Evolutionary conservation across 2,888 invertebrate genomes (phyloP), one percentile per base, ranked within the genome.

Genomic region (Anthophora plumipes): DNA sequence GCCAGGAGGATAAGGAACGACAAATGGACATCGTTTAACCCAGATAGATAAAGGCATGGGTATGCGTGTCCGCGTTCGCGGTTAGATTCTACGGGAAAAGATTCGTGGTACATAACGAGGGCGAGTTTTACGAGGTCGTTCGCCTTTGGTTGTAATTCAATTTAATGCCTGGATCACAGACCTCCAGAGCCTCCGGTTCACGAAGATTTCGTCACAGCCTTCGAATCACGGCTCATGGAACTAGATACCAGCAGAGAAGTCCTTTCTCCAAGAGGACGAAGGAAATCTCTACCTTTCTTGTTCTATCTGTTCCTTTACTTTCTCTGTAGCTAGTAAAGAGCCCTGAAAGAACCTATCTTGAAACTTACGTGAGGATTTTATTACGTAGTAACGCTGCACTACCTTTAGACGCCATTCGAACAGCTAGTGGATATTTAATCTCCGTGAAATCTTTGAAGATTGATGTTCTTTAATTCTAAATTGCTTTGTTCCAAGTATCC

Each of bases 101-200:
- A 78, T 79, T 81, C 73, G 76, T 77, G n/a, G 80, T 79, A 83
- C 73, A 80, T 81, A 86, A 81, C 86, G 82, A 71, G 77, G 64
- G 68, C 41, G 69, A 80, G 74, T 83, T 89, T 89, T 85, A 87
- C 73, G 81, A 83, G 80, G 77, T 74, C 63, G 81, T 83, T 80
- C 77, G 12, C 9, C 20, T n/a, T 46, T 37, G 64, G 73, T 70
- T 73, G 84, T 86, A 87, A 89, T 88, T 88, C 89, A 87, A 88
- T 89, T 88, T 80, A 80, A 83, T 75, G 81, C 80, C 76, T 52
- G 77, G 75, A 82, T 84, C 72, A 79, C 60, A 79, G 81, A 72
- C 76, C 74, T 31, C 48, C 31, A 31, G 50, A 11, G 31, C 31
- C 31, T 48, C 3, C 63, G 74, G 57, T 74, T 77, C 63, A 61